Conservation (phyloP, 2,888 invertebrate genomes). For the Diarsia brunnea region DNA sequence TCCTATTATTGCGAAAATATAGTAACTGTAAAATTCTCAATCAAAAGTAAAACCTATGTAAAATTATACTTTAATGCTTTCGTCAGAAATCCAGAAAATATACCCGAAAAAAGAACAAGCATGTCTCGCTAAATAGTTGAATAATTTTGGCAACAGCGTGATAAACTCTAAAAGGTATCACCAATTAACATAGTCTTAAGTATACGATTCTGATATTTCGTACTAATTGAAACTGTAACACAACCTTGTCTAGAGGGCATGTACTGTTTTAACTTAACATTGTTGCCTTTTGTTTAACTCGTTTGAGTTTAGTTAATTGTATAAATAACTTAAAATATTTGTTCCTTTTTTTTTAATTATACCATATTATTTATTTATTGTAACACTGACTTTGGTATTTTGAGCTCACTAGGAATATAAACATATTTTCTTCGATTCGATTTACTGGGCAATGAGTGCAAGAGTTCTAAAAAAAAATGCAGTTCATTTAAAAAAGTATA, state of each 20-base stretch:
- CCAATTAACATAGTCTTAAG: constrained; percentile 44
- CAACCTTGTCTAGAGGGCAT: constrained; percentile 67
- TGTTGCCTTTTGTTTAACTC: constrained; percentile 16
- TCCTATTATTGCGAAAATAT: background rate
- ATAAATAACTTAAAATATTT: too few relatives aligned
- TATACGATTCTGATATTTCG: constrained; percentile 44
- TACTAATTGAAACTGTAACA: constrained; percentile 61
- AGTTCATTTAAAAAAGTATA: background rate
- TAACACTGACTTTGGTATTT: background rate
- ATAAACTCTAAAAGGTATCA: constrained; percentile 35
- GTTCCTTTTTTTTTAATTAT: background rate
- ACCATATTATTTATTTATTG: background rate
- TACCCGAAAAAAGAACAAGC: background rate
- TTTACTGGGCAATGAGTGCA: background rate
- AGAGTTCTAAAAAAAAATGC: constrained; percentile 6
- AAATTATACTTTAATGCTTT: background rate
- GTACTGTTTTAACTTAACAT: constrained; percentile 41
- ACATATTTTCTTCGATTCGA: background rate
- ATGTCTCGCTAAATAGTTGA: constrained; percentile 12
- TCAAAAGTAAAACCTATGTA: background rate
- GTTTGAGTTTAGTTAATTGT: constrained; percentile 5
- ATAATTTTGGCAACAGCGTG: constrained; percentile 28
- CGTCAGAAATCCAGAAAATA: background rate
- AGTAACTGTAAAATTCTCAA: background rate
- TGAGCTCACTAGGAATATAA: background rate